phyloP scores from a whole-genome alignment of 2,113 vertebrate genomes.

The Larimichthys polyactis region DNA sequence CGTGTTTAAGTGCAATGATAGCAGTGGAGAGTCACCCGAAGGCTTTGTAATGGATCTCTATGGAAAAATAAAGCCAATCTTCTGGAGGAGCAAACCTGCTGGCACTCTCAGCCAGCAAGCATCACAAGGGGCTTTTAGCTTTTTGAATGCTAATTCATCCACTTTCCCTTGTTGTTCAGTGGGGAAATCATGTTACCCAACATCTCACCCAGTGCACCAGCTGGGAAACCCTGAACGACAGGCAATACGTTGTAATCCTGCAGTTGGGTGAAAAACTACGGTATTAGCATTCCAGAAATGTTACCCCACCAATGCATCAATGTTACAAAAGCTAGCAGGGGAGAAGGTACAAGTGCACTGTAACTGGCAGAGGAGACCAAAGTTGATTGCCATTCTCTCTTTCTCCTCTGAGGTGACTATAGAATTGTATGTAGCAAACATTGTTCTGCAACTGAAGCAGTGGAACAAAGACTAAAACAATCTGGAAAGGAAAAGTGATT shows the following conservation, averaged over 20 bases:
- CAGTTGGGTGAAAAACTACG: conserved; percentile 52
- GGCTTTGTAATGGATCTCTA: conserved; percentile 72
- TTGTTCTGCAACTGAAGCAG: conserved; percentile 87
- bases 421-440: conserved; percentile 89
- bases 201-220: conserved; percentile 57
- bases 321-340: conserved; percentile 71
- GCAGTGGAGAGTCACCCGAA: conserved; percentile 61
- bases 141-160: conserved; percentile 79
- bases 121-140: conserved; percentile 75
- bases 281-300: conserved; percentile 80
- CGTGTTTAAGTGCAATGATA: conserved; percentile 57
- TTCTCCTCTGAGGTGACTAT: conserved; percentile 48
- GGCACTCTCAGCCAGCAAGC: conserved; percentile 49
- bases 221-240: conserved; percentile 64
- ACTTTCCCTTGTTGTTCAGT: conserved; percentile 71
- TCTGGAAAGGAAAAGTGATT: conserved; percentile 20
- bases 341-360: conserved; percentile 61
- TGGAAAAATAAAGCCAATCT: conserved; percentile 77
- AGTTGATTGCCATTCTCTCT: conserved; percentile 60
- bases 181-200: conserved; percentile 76
- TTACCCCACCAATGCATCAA: conserved; percentile 76
- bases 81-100: conserved; percentile 62
- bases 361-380: conserved; percentile 57
- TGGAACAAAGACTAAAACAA: conserved; percentile 62
- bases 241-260: conserved; percentile 76